These are phyloP conservation scores for Drymonia ruficornis DNA, from an alignment of 2,888 invertebrate species.

Conservation along the genomic window DNA sequence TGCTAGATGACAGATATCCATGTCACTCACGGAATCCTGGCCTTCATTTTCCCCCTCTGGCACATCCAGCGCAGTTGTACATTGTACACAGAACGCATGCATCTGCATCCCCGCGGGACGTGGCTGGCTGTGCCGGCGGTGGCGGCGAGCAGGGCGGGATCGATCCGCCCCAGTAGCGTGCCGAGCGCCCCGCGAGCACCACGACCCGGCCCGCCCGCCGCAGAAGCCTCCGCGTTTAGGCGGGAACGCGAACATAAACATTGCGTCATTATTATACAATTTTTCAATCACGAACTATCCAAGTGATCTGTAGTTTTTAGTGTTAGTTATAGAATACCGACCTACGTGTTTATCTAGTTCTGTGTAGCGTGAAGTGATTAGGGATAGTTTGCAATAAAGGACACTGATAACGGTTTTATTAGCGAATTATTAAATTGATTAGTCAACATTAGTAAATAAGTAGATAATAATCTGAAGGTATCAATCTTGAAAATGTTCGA, in stretches of 20 bases:
- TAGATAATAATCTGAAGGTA: background rate
- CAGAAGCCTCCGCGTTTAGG: slow-evolving; percentile 71
- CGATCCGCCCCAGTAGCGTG: slow-evolving; percentile 77
- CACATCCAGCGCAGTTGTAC: slow-evolving; percentile 49
- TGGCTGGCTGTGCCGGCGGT: slow-evolving; percentile 47
- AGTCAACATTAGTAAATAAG: background rate
- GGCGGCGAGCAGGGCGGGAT: slow-evolving; percentile 61
- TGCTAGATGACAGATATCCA: too few species aligned
- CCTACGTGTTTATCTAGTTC: slow-evolving; percentile 5
- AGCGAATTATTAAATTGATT: background rate
- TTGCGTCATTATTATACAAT: background rate
- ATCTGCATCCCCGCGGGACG: slow-evolving; percentile 82
- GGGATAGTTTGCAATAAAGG: slow-evolving; percentile 25
- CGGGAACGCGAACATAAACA: slow-evolving; percentile 61
- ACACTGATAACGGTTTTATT: background rate
- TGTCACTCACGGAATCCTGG: too few species aligned
- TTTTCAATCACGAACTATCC: background rate
- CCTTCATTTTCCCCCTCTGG: slow-evolving; percentile 4
- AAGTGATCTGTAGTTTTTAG: background rate
- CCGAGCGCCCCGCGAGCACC: slow-evolving; percentile 57
- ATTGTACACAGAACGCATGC: slow-evolving; percentile 49
- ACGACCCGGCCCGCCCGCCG: slow-evolving; percentile 60
- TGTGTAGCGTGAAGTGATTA: slow-evolving; percentile 27
- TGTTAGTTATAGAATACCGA: background rate
- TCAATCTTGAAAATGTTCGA: background rate